A percentile compares a stretch with the other conserved stretches of the same genome.
Evolutionary conservation across 2,888 invertebrate genomes (phyloP).

Genomic region (Meiosimyza decipiens): DNA sequence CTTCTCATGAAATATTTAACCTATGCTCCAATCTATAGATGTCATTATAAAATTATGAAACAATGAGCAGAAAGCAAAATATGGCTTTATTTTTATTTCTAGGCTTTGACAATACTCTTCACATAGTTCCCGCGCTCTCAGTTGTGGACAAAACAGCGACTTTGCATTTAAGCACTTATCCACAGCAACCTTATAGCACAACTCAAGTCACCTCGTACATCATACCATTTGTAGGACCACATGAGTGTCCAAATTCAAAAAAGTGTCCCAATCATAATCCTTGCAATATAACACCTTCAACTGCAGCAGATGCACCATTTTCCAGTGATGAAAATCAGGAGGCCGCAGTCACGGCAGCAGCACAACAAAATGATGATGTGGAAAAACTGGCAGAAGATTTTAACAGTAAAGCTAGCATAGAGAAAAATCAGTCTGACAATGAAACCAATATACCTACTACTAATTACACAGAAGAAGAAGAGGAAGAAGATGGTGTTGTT

Average conservation of each 20-base stretch:
- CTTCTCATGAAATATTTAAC: no score
- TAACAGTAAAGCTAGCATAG: background rate
- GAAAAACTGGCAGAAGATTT: slow-evolving; percentile 11
- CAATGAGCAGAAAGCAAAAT: no score
- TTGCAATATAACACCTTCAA: slow-evolving; percentile 4
- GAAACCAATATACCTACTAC: no score
- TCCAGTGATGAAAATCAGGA: slow-evolving; percentile 1
- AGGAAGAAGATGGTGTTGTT: slow-evolving; percentile 37
- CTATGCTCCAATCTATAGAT: no score
- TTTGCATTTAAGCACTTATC: slow-evolving; percentile 41
- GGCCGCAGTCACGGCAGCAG: slow-evolving; percentile 2
- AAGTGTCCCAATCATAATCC: slow-evolving; percentile 63
- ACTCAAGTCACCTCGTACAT: slow-evolving; percentile 66
- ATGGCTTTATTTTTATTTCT: background rate
- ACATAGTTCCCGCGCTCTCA: slow-evolving; percentile 64
- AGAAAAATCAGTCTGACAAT: background rate
- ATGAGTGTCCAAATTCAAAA: slow-evolving; percentile 66
- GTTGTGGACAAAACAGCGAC: slow-evolving; percentile 60
- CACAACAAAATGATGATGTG: background rate
- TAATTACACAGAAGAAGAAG: slow-evolving; percentile 36
- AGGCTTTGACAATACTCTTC: slow-evolving; percentile 67
- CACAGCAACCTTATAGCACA: slow-evolving; percentile 58
- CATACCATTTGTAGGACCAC: slow-evolving; percentile 66
- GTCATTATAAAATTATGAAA: no score
- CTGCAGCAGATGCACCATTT: slow-evolving; percentile 24